Evolutionary conservation across 2,113 vertebrate species (phyloP), one percentile per base, ranked within the genome.

Genomic region (Passerina amoena): DNA sequence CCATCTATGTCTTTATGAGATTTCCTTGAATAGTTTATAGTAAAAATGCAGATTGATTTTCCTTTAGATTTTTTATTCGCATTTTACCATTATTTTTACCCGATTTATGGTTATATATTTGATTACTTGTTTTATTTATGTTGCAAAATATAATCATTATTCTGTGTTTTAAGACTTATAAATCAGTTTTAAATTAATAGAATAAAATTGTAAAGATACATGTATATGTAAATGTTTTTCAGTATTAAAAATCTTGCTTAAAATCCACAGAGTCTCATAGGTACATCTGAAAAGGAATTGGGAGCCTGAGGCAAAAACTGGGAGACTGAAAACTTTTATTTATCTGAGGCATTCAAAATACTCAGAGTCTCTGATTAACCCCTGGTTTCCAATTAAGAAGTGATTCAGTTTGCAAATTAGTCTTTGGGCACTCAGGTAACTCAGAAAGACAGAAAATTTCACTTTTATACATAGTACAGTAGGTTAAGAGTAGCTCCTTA

Each of bases 341-440:
- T 45, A 9, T 66, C n/a, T 54, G 18, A 71, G 38, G 8, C 25
- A 76, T 40, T 3, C 12, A 64, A 79, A 72, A 76, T 14, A 19
- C 17, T 28, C 2, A 66, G 30, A 38, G 18, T 12, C 2, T n/a
- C 4, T 1, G 6, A 5, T 5, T 60, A 6, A 1, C 8, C 3
- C 1, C 5, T 3, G 5, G 2, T 35, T 15, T 22, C 4, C 6
- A 3, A 0, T 30, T 59, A 84, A 54, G n/a, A 66, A 77, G 12
- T 2, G 51, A 59, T 75, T 63, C 4, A 35, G 12, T 72, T 78
- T 77, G 5, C 1, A 84, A 22, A 66, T 66, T 45, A 72, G 45
- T 44, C 37, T 57, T 70, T 78, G 23, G 5, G 6, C 21, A 24
- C 21, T 57, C 42, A 59, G 9, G 12, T 45, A 50, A 19, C 23